Evolutionary conservation across 2,113 vertebrate species (phyloP), one percentile per base, ranked within the genome.

Genomic region (Pelmatolapia mariae): DNA sequence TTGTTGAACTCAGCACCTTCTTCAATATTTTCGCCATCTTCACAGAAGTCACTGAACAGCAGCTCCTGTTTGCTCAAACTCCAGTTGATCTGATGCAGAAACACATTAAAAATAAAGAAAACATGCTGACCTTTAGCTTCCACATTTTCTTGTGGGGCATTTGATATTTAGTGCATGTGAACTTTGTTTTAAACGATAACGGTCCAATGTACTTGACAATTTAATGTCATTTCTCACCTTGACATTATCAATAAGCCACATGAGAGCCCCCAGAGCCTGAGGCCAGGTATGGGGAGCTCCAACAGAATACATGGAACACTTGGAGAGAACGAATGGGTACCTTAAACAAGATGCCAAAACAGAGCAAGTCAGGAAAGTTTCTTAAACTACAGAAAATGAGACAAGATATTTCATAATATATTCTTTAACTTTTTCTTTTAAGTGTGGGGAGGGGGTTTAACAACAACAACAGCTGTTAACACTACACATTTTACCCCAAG

Each of bases 251-350:
- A 97, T 98, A 11, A 99, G 94, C 99, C 98, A 99, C 89, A 98
- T 92, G 82, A 99, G 96, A 87, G 98, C 97, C 52, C 97, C 96
- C 80, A 99, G 97, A 8, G 98, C 98, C 95, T 98, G 98, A 86
- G 98, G 99, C 98, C 98, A 99, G 0, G 98, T 99, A 82, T 99
- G 98, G 19, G 98, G 99, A 31, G 98, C 99, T 68, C 98, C 99
- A 19, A 99, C 98, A 1, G 98, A 99, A 90, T 98, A 99, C 97
- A 99, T 98, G 40, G 98, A 99, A 82, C 97, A 97, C 96, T 99
- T 99, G 13, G 98, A 98, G 82, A 99, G 94, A 38, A 97, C 89
- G 95, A 99, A 99, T 8, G 98, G 98, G 92, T 99, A 99, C 92
- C 98, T 99, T 82, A 4, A 89, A 45, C 8, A 73, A 86, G 66